Conservation (phyloP, 2,113 vertebrate genomes). For the Mustelus asterias region DNA sequence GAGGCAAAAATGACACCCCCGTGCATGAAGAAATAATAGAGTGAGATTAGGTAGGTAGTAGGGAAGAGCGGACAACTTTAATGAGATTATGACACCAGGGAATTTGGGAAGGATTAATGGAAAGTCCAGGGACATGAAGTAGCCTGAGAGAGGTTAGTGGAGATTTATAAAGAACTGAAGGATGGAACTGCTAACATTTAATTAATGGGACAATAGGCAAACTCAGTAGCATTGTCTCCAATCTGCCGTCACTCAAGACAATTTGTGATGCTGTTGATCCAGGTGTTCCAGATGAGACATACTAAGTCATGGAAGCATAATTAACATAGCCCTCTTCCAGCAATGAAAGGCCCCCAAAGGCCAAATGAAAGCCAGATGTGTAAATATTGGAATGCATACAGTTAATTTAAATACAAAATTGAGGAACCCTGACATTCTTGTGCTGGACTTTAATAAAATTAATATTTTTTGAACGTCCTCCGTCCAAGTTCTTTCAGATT, state of each 20-base stretch:
- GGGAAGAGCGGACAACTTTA: not conserved
- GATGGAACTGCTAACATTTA: not conserved
- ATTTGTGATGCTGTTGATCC: conserved; percentile 6
- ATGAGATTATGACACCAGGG: not conserved
- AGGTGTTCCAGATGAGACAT: not conserved
- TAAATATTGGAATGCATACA: not conserved
- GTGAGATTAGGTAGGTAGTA: not conserved
- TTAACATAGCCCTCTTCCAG: not conserved
- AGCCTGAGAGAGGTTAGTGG: not conserved
- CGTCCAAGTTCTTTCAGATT: not conserved
- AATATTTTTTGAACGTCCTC: not conserved
- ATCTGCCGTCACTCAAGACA: not conserved
- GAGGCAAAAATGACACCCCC: not conserved
- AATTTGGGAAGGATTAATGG: conserved; percentile 7
- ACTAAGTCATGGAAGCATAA: not conserved
- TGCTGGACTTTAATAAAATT: not conserved
- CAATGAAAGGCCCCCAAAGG: not conserved
- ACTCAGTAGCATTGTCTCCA: not conserved
- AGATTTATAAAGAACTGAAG: conserved; percentile 9
- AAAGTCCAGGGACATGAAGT: not conserved
- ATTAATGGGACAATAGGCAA: not conserved
- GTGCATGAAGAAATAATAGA: not conserved
- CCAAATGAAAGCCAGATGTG: conserved; percentile 30
- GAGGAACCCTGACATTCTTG: not conserved
- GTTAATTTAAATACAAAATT: conserved; percentile 9